Evolutionary conservation across 35 echinoderm and acorn worm species (phyloP), one percentile per base, ranked within the genome.

Genomic region (Heliocidaris erythrogramma): DNA sequence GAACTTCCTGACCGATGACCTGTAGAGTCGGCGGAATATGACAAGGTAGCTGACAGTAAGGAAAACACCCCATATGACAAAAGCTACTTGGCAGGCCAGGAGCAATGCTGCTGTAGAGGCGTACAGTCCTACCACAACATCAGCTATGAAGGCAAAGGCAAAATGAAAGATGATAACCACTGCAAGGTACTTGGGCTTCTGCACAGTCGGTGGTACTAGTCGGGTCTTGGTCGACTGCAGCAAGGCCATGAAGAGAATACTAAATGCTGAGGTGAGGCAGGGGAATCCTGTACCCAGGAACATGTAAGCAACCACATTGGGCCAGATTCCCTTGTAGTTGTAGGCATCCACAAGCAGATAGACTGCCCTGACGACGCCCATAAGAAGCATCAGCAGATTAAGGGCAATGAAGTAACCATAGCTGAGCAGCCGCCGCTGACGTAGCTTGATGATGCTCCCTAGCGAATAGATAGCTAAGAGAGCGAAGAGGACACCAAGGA

Each of bases 341-440:
- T 99, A 99, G 6, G 98, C 97, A 92, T 99, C 98, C 2, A 99
- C 97, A 85, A 99, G 94, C 90, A 99, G 30, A 93, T 97, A 99
- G 1, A 96, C 92, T 7, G 98, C 97, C 16, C 98, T 88, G 65
- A 96, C 95, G 35, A 97, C 27, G 5, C 96, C 98, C 92, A 99
- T 96, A 0, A 97, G 16, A 8, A 99, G 61, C 86, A 99, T 95
- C 90, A 99, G 96, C 24, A 96, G 10, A 48, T 99, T 99, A 2
- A 99, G 96, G 47, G 98, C 96, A 1, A 99, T 48, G 90, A 99
- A 99, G 88, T 99, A 99, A 7, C 96, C 96, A 30, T 92, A 60
- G 50, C 98, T 97, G 8, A 97, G 95, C 14, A 99, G 96, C 35
- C 96, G 88, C 13, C 88, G 85, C 84, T 94, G 96, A 42, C 97